Evolutionary conservation across 2,113 vertebrate genomes (phyloP).

Genomic region (Dendropsophus ebraccatus): DNA sequence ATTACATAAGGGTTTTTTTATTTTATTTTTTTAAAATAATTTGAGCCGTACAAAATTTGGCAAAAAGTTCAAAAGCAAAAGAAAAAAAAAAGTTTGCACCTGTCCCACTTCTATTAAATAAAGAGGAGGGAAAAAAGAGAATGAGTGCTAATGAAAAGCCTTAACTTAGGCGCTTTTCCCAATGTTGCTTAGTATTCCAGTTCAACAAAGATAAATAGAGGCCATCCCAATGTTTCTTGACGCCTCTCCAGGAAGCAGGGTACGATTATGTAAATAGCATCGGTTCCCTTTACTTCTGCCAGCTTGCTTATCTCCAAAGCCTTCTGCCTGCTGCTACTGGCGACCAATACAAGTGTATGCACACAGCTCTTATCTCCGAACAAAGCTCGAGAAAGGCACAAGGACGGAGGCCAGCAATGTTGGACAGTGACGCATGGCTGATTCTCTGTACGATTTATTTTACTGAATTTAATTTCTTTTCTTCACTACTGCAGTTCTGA

Average conservation of each 20-base stretch:
- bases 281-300: conserved; percentile 71
- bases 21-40: conserved; percentile 13
- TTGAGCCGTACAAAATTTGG: conserved; percentile 68
- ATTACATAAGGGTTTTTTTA: conserved; percentile 27
- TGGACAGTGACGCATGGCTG: conserved; percentile 77
- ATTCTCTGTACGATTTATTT: conserved; percentile 82
- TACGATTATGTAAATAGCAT: conserved; percentile 82
- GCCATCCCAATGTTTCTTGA: conserved; percentile 78
- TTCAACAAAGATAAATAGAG: conserved; percentile 82
- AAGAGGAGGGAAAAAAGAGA: conserved; percentile 59
- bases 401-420: conserved; percentile 71
- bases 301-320: conserved; percentile 84
- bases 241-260: conserved; percentile 79
- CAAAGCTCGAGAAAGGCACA: conserved; percentile 74
- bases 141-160: conserved; percentile 76
- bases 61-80: conserved; percentile 61
- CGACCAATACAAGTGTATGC: conserved; percentile 72
- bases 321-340: conserved; percentile 80
- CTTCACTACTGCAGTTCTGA: conserved; percentile 71
- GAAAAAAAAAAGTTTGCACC: conserved; percentile 70
- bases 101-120: conserved; percentile 76
- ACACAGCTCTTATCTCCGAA: conserved; percentile 79
- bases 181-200: conserved; percentile 79
- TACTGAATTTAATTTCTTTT: conserved; percentile 78
- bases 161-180: conserved; percentile 77